Conservation (phyloP, 2,113 vertebrate species). For the Antechinus flavipes region DNA sequence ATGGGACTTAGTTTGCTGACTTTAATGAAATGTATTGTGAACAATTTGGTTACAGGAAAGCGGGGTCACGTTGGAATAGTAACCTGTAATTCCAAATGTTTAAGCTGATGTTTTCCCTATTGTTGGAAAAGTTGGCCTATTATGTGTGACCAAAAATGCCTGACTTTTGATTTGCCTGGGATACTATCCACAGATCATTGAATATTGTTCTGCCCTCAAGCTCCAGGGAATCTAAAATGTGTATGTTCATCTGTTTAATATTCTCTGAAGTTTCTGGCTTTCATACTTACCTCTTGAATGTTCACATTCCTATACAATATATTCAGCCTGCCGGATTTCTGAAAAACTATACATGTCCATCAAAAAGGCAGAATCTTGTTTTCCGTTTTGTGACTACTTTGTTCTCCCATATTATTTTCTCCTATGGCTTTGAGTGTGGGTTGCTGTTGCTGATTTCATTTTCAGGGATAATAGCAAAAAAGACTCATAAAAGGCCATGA, state of each 20-base stretch:
- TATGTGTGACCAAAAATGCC: not conserved
- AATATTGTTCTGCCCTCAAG: conserved; percentile 34
- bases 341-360: conserved; percentile 14
- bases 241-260: conserved; percentile 33
- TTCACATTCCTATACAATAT: conserved; percentile 25
- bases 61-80: conserved; percentile 6
- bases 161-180: conserved; percentile 34
- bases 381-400: not conserved
- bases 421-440: not conserved
- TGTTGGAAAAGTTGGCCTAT: conserved; percentile 22
- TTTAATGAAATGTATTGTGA: conserved; percentile 15
- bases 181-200: conserved; percentile 40
- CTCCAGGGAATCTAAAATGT: conserved; percentile 50
- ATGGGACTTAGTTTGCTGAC: conserved; percentile 12
- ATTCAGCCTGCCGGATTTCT: conserved; percentile 29
- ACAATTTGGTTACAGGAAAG: conserved; percentile 16
- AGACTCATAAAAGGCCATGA: conserved; percentile 30
- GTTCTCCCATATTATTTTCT: conserved; percentile 34
- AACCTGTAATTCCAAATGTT: conserved; percentile 35
- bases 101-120: conserved; percentile 23
- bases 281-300: conserved; percentile 3
- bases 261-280: conserved; percentile 40
- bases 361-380: conserved; percentile 36
- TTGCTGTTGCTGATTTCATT: not conserved
- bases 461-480: not conserved